Base-by-base conservation (phyloP, 2,113 vertebrate genomes). In the Boleophthalmus pectinirostris region DNA sequence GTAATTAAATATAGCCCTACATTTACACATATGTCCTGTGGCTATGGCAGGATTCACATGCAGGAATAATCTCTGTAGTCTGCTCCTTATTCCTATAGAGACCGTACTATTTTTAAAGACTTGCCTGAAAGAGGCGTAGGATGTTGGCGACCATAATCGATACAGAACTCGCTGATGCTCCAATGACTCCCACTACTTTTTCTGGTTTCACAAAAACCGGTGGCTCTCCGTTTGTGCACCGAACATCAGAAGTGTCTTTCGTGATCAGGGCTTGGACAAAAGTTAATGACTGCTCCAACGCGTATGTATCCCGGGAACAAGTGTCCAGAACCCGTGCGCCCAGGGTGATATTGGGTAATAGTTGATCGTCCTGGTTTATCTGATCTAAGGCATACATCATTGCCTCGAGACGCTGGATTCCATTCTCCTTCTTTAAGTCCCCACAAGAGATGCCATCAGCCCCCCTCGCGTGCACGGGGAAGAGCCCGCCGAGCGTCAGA, bases 131-230 rank as follows among this genome's bases (percentile, higher is more conserved):
- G 49, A 99, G 96, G 88, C 97, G 94, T 82, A 99, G 92, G 89
- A 99, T 99, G 93, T 99, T 99, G 84, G 97, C 98, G 74, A 99
- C 97, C 98, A 99, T 98, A 66, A 98, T 98, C 90, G 98, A 99
- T 79, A 99, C 97, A 0, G 96, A 97, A 91, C 98, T 99, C 75
- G 95, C 95, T 20, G 97, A 97, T 51, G 98, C 96, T 76, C 98
- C 97, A 75, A 99, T 95, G 85, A 99, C 97, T 82, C 98, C 98
- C 63, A 99, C 95, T 90, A 99, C 97, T 94, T 97, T 97, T 83
- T 99, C 98, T 0, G 97, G 97, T 90, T 96, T 96, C 85, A 98
- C 96, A 76, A 99, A 99, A 49, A 98, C 96, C 16, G 96, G 97
- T 1, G 97, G 96, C 79, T 99, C 97, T 66, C 98, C 98, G 79